These are phyloP conservation scores for Papilio xuthus DNA, from an alignment of 1,140 invertebrate genomes.

Conservation along the genomic window DNA sequence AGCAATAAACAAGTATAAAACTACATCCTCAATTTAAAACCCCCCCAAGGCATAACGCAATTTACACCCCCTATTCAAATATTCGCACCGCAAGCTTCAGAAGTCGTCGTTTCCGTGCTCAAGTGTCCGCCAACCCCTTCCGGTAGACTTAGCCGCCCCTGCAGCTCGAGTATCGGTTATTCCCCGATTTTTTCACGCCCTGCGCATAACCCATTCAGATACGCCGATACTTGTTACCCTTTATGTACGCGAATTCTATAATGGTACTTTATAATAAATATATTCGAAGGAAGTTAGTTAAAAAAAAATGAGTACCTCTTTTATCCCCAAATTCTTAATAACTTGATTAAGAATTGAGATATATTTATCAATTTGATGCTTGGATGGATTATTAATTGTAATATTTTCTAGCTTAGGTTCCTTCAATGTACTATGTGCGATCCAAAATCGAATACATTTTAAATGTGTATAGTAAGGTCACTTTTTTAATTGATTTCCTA, in stretches of 20 bases:
- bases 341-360: not conserved
- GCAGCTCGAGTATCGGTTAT: constrained; percentile 24
- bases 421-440: too few relatives aligned
- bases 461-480: not conserved
- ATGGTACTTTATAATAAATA: not conserved
- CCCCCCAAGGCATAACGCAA: constrained; percentile 1
- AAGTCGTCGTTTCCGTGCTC: constrained; percentile 34
- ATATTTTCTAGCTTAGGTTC: too few relatives aligned
- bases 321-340: not conserved
- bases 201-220: constrained; percentile 4
- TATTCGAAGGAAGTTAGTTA: not conserved
- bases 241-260: constrained; percentile 7
- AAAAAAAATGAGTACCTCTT: not conserved
- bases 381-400: too few relatives aligned
- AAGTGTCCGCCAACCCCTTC: constrained; percentile 25
- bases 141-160: constrained; percentile 14
- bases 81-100: constrained; percentile 29
- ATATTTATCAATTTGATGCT: too few relatives aligned
- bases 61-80: constrained; percentile 34
- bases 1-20: not conserved
- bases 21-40: not conserved
- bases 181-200: constrained; percentile 19
- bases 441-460: not conserved
- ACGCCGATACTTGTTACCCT: not conserved
- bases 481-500: not conserved